Evolutionary conservation across 2,888 invertebrate species (phyloP).

Genomic region (Apotomis capreana): DNA sequence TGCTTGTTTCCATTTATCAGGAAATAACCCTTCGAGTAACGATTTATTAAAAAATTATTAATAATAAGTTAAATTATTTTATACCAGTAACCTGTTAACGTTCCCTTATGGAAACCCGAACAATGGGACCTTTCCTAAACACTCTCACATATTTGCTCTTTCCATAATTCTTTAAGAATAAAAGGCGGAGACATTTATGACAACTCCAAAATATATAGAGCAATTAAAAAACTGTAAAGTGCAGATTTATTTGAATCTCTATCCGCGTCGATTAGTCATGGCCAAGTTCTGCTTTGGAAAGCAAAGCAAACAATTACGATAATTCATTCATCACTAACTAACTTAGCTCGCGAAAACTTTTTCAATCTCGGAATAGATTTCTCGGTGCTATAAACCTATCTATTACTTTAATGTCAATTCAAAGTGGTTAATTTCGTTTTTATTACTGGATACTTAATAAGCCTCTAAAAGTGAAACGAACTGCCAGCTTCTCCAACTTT

Average conservation of each 20-base stretch:
- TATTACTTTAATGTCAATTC: slow-evolving; percentile 35
- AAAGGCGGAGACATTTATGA: neutral
- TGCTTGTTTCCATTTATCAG: no score
- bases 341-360: slow-evolving; percentile 52
- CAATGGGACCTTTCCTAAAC: no score
- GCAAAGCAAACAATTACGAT: slow-evolving; percentile 54
- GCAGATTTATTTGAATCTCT: neutral
- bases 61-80: no score
- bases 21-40: no score
- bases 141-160: no score
- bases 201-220: neutral
- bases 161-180: no score
- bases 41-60: no score
- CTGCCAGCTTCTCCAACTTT: neutral
- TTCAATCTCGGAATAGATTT: slow-evolving; percentile 54
- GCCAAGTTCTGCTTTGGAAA: slow-evolving; percentile 42
- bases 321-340: slow-evolving; percentile 52
- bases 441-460: slow-evolving; percentile 1
- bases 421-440: slow-evolving; percentile 20
- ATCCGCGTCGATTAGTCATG: slow-evolving; percentile 3
- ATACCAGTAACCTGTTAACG: no score
- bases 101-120: no score
- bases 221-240: no score
- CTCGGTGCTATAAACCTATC: slow-evolving; percentile 48
- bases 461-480: slow-evolving; percentile 1